Base-by-base conservation (phyloP, 2,113 vertebrate species). In the Arvicanthis niloticus region DNA sequence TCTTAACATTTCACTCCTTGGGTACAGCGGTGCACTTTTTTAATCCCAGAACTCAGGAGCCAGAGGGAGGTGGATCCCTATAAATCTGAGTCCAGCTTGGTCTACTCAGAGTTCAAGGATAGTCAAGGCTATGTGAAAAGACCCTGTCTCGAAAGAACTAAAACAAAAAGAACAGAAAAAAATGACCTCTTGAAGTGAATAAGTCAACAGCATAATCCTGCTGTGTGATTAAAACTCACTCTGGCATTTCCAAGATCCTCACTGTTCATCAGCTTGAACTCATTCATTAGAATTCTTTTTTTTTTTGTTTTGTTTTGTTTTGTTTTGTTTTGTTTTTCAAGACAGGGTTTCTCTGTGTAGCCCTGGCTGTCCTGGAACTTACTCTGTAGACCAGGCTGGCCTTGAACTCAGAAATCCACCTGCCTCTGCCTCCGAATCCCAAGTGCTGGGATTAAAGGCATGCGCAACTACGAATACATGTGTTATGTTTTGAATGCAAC, bases 151-250 rank as follows among this genome's bases (percentile, higher is more conserved):
- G 3, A 82, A 58, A 82, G 58, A n/a, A 81, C 0, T 11, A 48
- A 48, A 78, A 48, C 4, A 29, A 78, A 78, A 81, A 53, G 16
- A 81, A 13, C 53, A 58, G 31, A 81, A 24, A 82, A 40, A 91
- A 16, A 81, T 62, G 92, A 58, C 31, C 17, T 96, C 53, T 90
- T 93, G 76, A 58, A 84, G 2, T 75, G 11, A 93, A 67, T 29
- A 81, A 77, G 77, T 82, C n/a, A 91, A 89, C 2, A 68, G 42
- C 53, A 78, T 42, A 92, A 93, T 62, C 56, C 15, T 48, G 93
- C 31, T 94, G 73, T 97, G 40, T 91, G 73, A 91, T 48, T 95
- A 45, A 92, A 58, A 26, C 81, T 85, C 1, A 96, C 65, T 78
- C 91, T 78, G 31, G 91, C 48, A n/a, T 87, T 48, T 7, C 53